These are phyloP conservation scores for Acleris laterana DNA, from an alignment of 2,888 invertebrate species.

Conservation along the genomic window DNA sequence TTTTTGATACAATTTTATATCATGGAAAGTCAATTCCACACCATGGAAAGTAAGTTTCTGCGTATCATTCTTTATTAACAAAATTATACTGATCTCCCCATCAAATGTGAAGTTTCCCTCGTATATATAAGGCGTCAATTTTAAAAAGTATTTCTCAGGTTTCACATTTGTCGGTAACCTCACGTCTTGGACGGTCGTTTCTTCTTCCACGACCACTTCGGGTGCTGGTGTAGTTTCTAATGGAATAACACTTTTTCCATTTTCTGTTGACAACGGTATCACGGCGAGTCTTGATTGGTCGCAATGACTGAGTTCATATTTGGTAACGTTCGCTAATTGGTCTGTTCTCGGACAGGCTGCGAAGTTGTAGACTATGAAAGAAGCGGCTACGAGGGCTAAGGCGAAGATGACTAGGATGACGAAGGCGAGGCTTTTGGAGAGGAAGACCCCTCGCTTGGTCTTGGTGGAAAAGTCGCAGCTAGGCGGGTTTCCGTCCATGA, in stretches of 20 bases:
- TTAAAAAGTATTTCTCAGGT: conserved; percentile 88
- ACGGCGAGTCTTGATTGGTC: conserved; percentile 73
- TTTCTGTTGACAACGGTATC: conserved; percentile 70
- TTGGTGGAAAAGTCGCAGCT: conserved; percentile 87
- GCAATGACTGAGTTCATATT: conserved; percentile 72
- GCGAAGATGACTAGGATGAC: conserved; percentile 86
- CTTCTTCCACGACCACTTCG: conserved; percentile 45
- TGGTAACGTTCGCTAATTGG: conserved; percentile 73
- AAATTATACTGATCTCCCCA: conserved; percentile 87
- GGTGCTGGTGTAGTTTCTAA: conserved; percentile 61
- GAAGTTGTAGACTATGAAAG: conserved; percentile 90
- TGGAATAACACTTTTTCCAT: conserved; percentile 64
- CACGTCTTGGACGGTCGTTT: conserved; percentile 76
- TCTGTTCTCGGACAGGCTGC: conserved; percentile 86
- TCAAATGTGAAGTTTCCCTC: conserved; percentile 92
- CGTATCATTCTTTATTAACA: conserved; percentile 86
- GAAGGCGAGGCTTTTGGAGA: conserved; percentile 87
- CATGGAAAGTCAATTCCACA: conserved; percentile 87
- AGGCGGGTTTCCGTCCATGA: conserved; percentile 86
- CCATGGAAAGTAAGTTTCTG: conserved; percentile 90
- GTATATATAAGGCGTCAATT: conserved; percentile 88
- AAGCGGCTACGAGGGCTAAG: conserved; percentile 87
- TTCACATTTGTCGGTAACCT: conserved; percentile 87
- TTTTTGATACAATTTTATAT: conserved; percentile 80
- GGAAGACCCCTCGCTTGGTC: conserved; percentile 84